Percentiles rank a stretch among this genome's conserved stretches.
phyloP scores from a whole-genome alignment of 2,113 vertebrate species.

The Ophiodon elongatus region DNA sequence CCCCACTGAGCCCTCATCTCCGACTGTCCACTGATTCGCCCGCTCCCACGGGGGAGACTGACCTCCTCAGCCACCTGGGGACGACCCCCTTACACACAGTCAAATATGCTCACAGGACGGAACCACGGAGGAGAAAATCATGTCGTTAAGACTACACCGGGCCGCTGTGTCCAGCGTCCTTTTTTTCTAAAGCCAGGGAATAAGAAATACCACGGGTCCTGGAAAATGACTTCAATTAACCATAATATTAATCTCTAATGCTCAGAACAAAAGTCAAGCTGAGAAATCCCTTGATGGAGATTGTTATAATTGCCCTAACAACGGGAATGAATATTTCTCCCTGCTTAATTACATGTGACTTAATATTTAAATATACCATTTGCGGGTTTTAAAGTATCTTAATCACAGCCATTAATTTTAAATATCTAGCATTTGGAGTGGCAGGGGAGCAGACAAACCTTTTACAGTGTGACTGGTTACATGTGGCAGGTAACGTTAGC shows the following conservation, averaged over 20 bases:
- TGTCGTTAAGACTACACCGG: constrained; percentile 87
- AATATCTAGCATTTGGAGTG: constrained; percentile 87
- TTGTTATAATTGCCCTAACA: constrained; percentile 99
- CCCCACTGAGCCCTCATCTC: constrained; percentile 78
- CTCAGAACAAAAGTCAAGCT: constrained; percentile 96
- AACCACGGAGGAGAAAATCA: constrained; percentile 80
- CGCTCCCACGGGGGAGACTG: constrained; percentile 85
- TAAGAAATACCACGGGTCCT: constrained; percentile 86
- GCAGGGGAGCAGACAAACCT: constrained; percentile 90
- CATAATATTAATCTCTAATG: constrained; percentile 98
- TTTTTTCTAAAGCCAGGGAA: constrained; percentile 68
- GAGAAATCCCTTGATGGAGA: constrained; percentile 98
- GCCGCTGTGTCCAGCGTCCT: constrained; percentile 62
- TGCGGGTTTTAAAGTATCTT: constrained; percentile 94
- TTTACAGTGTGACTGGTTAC: constrained; percentile 94
- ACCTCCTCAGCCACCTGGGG: constrained; percentile 86
- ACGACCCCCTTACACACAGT: constrained; percentile 84
- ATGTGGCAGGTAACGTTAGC: constrained; percentile 87
- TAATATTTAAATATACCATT: constrained; percentile 98
- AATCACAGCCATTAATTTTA: constrained; percentile 97
- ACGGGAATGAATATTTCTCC: constrained; percentile 93
- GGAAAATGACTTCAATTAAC: constrained; percentile 97
- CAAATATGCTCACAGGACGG: constrained; percentile 83
- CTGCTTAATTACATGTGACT: constrained; percentile 95
- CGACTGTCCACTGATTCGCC: constrained; percentile 84